phyloP scores from a whole-genome alignment of 2,888 invertebrate genomes.

The Ornithoptera priamus region DNA sequence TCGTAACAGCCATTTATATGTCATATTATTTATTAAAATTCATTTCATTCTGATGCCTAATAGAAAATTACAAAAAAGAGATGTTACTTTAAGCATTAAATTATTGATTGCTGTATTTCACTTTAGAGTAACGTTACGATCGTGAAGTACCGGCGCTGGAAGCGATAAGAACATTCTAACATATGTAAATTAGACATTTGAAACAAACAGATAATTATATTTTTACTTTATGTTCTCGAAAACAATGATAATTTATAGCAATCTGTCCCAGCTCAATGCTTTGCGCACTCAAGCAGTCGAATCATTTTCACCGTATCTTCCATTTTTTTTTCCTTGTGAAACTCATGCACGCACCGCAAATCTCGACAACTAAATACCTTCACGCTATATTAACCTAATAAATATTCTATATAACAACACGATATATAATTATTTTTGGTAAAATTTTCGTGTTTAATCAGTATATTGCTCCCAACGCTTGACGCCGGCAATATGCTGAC shows the following conservation, averaged over 20 bases:
- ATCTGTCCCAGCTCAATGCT: constrained; percentile 30
- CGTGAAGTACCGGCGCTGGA: background rate
- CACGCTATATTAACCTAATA: constrained; percentile 67
- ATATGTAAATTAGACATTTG: background rate
- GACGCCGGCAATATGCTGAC: constrained; percentile 6
- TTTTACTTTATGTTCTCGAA: constrained; percentile 11
- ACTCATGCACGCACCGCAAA: constrained; percentile 62
- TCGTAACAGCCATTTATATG: too few species aligned
- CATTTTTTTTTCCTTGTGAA: constrained; percentile 59
- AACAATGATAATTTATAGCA: constrained; percentile 15
- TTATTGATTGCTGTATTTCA: background rate
- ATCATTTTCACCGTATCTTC: constrained; percentile 72
- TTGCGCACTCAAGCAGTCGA: constrained; percentile 61
- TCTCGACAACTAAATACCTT: constrained; percentile 68
- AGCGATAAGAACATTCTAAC: background rate
- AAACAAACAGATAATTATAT: background rate
- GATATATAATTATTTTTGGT: background rate
- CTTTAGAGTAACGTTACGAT: background rate
- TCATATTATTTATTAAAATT: too few species aligned
- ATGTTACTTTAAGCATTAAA: background rate
- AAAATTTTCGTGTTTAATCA: background rate
- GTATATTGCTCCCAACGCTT: background rate
- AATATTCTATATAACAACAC: constrained; percentile 50
- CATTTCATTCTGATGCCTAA: too few species aligned
- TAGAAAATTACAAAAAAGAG: too few species aligned